A percentile compares a stretch with the other conserved stretches of the same genome.
Evolutionary conservation across 2,888 invertebrate genomes (phyloP).

Genomic region (Druceiella hillmani): DNA sequence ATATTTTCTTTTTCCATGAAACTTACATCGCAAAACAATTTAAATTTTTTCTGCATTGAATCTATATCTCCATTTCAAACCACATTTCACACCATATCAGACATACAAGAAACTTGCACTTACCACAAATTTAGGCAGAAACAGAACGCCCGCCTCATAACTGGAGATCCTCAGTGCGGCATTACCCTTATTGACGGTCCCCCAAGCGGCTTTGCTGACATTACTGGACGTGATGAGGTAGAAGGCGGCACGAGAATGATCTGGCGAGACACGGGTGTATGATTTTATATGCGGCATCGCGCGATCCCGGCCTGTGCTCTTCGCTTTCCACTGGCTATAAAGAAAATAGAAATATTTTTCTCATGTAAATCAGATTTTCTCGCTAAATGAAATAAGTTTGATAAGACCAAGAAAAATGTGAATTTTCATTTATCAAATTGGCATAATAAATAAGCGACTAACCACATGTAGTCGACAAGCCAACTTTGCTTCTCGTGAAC

Average conservation of each 20-base stretch:
- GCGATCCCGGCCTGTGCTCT: conserved; percentile 58
- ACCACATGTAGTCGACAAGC: conserved; percentile 74
- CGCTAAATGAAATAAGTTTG: background rate
- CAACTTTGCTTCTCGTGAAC: conserved; percentile 80
- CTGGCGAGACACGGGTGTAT: conserved; percentile 72
- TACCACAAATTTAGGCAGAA: conserved; percentile 78
- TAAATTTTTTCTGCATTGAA: too few species aligned
- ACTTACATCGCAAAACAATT: too few species aligned
- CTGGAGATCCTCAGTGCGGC: conserved; percentile 66
- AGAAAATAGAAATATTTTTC: conserved; percentile 5
- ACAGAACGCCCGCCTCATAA: conserved; percentile 88
- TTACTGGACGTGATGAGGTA: conserved; percentile 90
- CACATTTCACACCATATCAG: too few species aligned
- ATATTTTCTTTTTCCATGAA: too few species aligned
- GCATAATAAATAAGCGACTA: conserved; percentile 30
- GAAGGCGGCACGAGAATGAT: conserved; percentile 65
- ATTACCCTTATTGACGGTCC: conserved; percentile 58
- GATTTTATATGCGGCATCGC: conserved; percentile 97
- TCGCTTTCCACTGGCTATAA: conserved; percentile 79
- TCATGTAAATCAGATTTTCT: background rate
- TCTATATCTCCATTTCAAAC: too few species aligned
- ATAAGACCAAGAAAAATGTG: background rate
- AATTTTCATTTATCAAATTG: background rate
- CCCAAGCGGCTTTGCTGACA: conserved; percentile 97
- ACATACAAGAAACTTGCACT: too few species aligned